These are phyloP conservation scores for Muscidifurax raptorellus DNA, from an alignment of 1,140 invertebrate species.

Conservation along the genomic window DNA sequence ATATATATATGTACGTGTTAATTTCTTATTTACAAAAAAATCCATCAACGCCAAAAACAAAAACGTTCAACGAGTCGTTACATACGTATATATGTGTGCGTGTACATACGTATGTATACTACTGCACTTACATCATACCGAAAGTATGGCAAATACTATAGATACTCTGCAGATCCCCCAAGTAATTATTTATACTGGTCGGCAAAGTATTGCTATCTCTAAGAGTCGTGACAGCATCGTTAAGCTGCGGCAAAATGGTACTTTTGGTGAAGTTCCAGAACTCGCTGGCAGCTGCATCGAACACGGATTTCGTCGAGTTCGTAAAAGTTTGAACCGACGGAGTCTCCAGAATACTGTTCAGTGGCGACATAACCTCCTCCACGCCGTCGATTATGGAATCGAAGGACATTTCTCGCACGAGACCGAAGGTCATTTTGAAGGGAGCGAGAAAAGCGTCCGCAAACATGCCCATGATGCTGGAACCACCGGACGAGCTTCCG, in stretches of 20 bases:
- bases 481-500: neutral
- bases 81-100: too few species aligned
- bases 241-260: neutral
- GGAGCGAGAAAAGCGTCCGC: constrained; percentile 13
- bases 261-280: constrained; percentile 33
- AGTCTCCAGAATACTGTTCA: neutral
- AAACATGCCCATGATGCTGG: neutral
- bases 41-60: too few species aligned
- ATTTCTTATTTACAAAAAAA: too few species aligned
- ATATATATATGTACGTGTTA: too few species aligned
- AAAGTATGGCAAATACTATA: constrained; percentile 26
- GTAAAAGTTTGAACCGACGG: neutral
- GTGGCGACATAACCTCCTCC: neutral
- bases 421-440: constrained; percentile 17
- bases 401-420: neutral
- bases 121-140: neutral
- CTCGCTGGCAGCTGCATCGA: neutral
- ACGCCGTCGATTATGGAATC: neutral
- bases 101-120: too few species aligned
- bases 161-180: constrained; percentile 18
- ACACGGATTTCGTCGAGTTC: neutral
- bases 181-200: neutral
- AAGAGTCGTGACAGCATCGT: neutral
- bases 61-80: too few species aligned
- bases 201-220: constrained; percentile 10